A percentile compares a stretch with the other conserved stretches of the same genome.
phyloP scores from a whole-genome alignment of 2,888 invertebrate species.

The Aspidapion aeneum region DNA sequence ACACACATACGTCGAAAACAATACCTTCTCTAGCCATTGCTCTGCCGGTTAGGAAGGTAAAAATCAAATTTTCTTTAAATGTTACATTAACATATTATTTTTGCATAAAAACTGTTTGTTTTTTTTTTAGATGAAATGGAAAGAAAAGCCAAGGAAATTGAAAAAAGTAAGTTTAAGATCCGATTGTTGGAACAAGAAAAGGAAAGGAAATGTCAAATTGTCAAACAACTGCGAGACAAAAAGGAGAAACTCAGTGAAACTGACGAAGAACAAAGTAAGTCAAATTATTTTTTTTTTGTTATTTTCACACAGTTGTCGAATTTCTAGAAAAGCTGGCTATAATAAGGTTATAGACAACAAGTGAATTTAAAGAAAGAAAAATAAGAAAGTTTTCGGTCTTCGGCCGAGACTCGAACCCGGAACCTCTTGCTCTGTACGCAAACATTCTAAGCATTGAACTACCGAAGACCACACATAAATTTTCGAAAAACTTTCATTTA shows the following conservation, averaged over 20 bases:
- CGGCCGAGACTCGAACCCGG: too few relatives aligned
- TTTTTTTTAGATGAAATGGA: conserved; percentile 56
- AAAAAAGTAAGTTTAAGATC: conserved; percentile 65
- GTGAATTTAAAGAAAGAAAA: too few relatives aligned
- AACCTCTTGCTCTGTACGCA: too few relatives aligned
- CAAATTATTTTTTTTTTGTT: neutral
- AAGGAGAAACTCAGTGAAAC: conserved; percentile 61
- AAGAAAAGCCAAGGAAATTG: conserved; percentile 64
- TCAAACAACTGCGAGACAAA: conserved; percentile 62
- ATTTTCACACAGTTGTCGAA: too few relatives aligned
- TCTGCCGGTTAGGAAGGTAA: neutral
- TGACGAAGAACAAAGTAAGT: conserved; percentile 64
- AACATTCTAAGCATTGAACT: too few relatives aligned
- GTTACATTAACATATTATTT: neutral
- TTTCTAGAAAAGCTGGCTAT: too few relatives aligned
- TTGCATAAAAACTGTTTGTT: conserved; percentile 40
- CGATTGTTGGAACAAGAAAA: conserved; percentile 68
- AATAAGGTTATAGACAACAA: too few relatives aligned
- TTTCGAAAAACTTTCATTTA: too few relatives aligned
- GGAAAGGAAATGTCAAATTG: conserved; percentile 59
- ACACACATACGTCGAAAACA: too few relatives aligned
- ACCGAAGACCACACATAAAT: too few relatives aligned
- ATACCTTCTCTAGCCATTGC: too few relatives aligned
- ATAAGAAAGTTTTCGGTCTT: too few relatives aligned
- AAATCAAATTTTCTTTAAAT: neutral